Conservation (phyloP, 2,888 invertebrate genomes). For the Cephus nigrinus region DNA sequence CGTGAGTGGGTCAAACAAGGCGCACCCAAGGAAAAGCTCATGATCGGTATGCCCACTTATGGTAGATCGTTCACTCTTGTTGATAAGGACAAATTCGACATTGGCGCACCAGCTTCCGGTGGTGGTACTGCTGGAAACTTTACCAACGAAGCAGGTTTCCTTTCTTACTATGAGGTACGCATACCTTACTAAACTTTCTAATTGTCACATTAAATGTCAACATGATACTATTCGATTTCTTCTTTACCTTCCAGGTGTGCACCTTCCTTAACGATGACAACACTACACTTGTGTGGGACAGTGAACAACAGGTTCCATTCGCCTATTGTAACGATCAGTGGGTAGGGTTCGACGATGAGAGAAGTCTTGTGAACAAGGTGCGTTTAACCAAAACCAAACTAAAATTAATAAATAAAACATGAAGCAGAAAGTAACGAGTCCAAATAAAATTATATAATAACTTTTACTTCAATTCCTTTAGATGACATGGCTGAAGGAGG, state of each 20-base stretch:
- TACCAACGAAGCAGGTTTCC: slow-evolving; percentile 93
- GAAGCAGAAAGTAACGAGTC: slow-evolving; percentile 3
- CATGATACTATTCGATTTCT: background rate
- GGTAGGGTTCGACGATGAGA: slow-evolving; percentile 95
- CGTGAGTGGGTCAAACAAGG: slow-evolving; percentile 94
- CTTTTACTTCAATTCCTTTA: slow-evolving; percentile 55
- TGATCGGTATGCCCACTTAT: slow-evolving; percentile 96
- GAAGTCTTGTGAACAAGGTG: slow-evolving; percentile 92
- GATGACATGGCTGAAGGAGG: slow-evolving; percentile 94
- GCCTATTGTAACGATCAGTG: slow-evolving; percentile 91
- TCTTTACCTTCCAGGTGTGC: slow-evolving; percentile 73
- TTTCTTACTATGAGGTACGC: slow-evolving; percentile 90
- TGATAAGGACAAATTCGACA: slow-evolving; percentile 89
- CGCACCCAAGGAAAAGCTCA: slow-evolving; percentile 91
- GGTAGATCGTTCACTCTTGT: slow-evolving; percentile 91
- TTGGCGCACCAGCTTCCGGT: slow-evolving; percentile 90
- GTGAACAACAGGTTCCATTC: slow-evolving; percentile 95
- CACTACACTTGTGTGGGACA: slow-evolving; percentile 94
- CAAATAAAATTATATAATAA: background rate
- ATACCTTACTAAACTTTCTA: background rate
- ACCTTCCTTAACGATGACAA: slow-evolving; percentile 90
- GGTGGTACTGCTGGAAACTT: slow-evolving; percentile 88
- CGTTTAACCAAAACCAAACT: background rate
- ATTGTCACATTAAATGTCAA: background rate
- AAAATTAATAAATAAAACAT: background rate